Conservation (phyloP, 2,888 invertebrate genomes). For the Frankliniella fusca region DNA sequence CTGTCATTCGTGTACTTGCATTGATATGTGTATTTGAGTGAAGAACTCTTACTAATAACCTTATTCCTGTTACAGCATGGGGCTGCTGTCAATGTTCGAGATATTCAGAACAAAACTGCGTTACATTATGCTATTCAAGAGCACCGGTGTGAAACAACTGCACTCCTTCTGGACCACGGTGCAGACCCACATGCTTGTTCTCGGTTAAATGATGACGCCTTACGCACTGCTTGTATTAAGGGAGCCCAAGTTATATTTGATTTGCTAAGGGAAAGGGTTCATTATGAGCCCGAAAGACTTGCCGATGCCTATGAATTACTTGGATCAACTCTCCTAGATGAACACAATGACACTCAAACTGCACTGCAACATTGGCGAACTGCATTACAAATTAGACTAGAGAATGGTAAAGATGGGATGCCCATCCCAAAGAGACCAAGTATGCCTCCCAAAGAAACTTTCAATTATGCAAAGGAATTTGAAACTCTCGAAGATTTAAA, state of each 20-base stretch:
- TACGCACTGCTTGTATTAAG: slow-evolving; percentile 80
- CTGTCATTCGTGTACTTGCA: no score
- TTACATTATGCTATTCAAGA: slow-evolving; percentile 83
- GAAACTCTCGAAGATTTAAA: slow-evolving; percentile 62
- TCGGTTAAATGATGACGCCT: slow-evolving; percentile 80
- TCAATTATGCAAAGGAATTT: slow-evolving; percentile 70
- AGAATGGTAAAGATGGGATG: slow-evolving; percentile 39
- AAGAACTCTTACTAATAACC: neutral
- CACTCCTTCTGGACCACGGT: slow-evolving; percentile 70
- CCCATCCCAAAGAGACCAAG: slow-evolving; percentile 54
- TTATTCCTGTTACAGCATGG: slow-evolving; percentile 55
- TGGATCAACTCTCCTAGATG: slow-evolving; percentile 83
- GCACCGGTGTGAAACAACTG: slow-evolving; percentile 72
- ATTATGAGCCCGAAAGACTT: slow-evolving; percentile 62
- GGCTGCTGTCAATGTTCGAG: slow-evolving; percentile 78
- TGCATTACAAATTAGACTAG: slow-evolving; percentile 63
- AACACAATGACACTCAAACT: slow-evolving; percentile 66
- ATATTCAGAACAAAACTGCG: slow-evolving; percentile 86
- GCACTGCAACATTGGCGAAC: slow-evolving; percentile 74
- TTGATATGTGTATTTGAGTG: neutral
- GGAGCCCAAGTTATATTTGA: slow-evolving; percentile 69
- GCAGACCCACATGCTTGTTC: slow-evolving; percentile 74
- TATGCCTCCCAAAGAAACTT: slow-evolving; percentile 58
- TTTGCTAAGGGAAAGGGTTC: slow-evolving; percentile 59
- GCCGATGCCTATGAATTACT: slow-evolving; percentile 86